Conservation (phyloP, 1,140 invertebrate species). For the Habropoda laboriosa region DNA sequence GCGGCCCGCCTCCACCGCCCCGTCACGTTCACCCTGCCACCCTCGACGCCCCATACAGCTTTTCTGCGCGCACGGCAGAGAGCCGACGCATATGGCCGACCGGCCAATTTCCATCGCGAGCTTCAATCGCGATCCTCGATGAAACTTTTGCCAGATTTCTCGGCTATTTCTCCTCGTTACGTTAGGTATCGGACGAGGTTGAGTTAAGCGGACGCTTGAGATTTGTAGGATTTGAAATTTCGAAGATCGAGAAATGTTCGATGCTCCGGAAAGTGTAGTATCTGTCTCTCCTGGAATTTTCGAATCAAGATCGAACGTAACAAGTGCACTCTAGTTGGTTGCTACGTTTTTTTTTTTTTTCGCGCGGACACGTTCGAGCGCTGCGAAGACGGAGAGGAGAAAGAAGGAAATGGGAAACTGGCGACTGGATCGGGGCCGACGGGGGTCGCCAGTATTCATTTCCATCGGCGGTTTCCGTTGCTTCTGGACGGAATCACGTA, state of each 20-base stretch:
- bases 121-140: constrained; percentile 11
- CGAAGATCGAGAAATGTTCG: no score
- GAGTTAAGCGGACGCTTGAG: no score
- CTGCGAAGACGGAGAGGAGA: neutral
- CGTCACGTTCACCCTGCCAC: constrained; percentile 16
- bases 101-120: constrained; percentile 75
- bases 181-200: no score
- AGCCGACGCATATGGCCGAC: constrained; percentile 78
- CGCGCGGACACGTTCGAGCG: neutral
- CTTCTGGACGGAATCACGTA: constrained; percentile 63
- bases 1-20: constrained; percentile 62
- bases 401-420: neutral
- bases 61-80: constrained; percentile 63
- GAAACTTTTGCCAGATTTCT: neutral
- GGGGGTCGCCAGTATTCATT: constrained; percentile 28
- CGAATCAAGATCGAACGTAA: no score
- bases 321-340: no score
- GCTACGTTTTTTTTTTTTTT: neutral
- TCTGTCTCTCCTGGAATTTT: no score
- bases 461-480: constrained; percentile 48
- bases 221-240: no score
- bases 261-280: no score
- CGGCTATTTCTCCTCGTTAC: no score
- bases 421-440: neutral
- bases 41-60: constrained; percentile 54